Conservation (phyloP, 1,140 invertebrate genomes). For the Brachionus rubens region DNA sequence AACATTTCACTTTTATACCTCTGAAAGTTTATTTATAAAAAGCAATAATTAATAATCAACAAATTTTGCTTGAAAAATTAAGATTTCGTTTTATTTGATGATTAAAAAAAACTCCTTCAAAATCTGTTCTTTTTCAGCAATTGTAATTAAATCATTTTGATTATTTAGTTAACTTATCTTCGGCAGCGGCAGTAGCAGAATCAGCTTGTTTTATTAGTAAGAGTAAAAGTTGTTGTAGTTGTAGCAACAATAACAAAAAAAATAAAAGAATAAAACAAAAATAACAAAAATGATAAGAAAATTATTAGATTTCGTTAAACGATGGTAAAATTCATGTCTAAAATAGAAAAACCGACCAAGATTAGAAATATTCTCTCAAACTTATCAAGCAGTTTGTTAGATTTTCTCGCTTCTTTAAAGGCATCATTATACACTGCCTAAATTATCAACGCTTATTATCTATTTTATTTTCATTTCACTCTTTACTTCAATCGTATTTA, state of each 20-base stretch:
- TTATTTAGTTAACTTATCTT: conserved; percentile 40
- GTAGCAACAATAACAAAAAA: not conserved
- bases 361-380: too few species aligned
- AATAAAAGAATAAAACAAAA: not conserved
- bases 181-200: not conserved
- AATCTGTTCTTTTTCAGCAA: conserved; percentile 36
- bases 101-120: not conserved
- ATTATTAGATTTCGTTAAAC: not conserved
- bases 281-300: conserved; percentile 2
- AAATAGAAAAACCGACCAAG: too few species aligned
- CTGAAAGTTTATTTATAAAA: not conserved
- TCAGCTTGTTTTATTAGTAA: not conserved
- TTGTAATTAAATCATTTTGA: not conserved
- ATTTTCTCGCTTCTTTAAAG: too few species aligned
- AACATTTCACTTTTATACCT: not conserved
- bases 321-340: too few species aligned
- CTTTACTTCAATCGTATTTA: not conserved
- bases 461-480: not conserved
- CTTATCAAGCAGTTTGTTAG: not conserved
- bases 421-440: too few species aligned
- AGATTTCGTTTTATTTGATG: conserved; percentile 4
- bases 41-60: conserved; percentile 32
- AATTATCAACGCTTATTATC: conserved; percentile 38
- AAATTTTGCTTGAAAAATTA: conserved; percentile 31
- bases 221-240: not conserved